Evolutionary conservation across 2,797 vertebrate genomes (phyloP).

Genomic region (Sphaeramia orbicularis): DNA sequence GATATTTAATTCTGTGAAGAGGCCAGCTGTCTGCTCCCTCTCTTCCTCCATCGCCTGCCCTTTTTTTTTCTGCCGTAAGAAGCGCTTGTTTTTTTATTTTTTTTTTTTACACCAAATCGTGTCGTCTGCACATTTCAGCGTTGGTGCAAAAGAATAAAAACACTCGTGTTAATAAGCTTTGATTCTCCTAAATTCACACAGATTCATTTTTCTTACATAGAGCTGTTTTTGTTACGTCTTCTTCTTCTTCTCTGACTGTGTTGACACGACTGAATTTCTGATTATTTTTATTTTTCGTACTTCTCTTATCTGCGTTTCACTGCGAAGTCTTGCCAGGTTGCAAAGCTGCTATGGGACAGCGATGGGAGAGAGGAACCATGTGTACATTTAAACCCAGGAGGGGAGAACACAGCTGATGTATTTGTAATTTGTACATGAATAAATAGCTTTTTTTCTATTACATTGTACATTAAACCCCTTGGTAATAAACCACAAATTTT

Average conservation of each 20-base stretch:
- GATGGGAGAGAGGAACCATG: conserved; percentile 83
- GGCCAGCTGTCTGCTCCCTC: conserved; percentile 52
- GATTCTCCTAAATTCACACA: conserved; percentile 53
- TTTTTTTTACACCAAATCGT: conserved; percentile 76
- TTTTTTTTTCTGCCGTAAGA: conserved; percentile 76
- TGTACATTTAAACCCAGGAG: conserved; percentile 90
- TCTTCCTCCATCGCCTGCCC: conserved; percentile 39
- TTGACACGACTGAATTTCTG: conserved; percentile 57
- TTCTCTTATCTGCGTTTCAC: conserved; percentile 85
- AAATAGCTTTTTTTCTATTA: conserved; percentile 90
- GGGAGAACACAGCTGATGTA: conserved; percentile 82
- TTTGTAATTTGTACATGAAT: conserved; percentile 94
- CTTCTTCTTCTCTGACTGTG: conserved; percentile 10
- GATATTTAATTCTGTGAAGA: conserved; percentile 81
- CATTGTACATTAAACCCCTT: conserved; percentile 92
- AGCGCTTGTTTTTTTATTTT: conserved; percentile 54
- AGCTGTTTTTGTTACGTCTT: conserved; percentile 30
- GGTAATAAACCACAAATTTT: conserved; percentile 90
- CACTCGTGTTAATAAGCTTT: conserved; percentile 71
- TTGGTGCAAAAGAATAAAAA: conserved; percentile 47
- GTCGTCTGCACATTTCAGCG: conserved; percentile 80
- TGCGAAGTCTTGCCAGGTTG: conserved; percentile 89
- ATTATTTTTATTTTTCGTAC: conserved; percentile 80
- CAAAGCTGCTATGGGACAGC: conserved; percentile 91
- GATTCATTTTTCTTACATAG: conserved; percentile 43